Conservation (phyloP, 1,140 invertebrate species). For the Drosophila santomea region DNA sequence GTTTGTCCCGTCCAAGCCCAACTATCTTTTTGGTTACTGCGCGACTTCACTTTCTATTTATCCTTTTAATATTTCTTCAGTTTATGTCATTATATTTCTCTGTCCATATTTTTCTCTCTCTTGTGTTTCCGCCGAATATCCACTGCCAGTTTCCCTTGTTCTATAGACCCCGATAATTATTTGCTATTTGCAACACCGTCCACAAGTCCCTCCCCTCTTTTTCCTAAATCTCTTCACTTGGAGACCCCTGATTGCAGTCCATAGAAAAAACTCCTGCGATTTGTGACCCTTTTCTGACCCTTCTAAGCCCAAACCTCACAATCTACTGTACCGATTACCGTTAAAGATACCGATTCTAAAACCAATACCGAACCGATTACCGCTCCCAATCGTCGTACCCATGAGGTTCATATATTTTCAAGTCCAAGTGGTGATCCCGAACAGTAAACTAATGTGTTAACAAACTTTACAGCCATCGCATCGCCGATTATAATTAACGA, state of each 20-base stretch:
- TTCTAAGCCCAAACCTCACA: slow-evolving; percentile 10
- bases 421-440: slow-evolving; percentile 55
- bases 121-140: slow-evolving; percentile 29
- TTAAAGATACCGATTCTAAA: background rate
- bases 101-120: slow-evolving; percentile 31
- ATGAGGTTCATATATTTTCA: slow-evolving; percentile 56
- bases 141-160: slow-evolving; percentile 29
- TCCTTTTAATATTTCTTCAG: slow-evolving; percentile 40
- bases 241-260: slow-evolving; percentile 26
- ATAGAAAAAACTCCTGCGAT: slow-evolving; percentile 12
- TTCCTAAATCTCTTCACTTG: slow-evolving; percentile 34
- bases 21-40: slow-evolving; percentile 45
- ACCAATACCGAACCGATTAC: slow-evolving; percentile 20
- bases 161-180: slow-evolving; percentile 17
- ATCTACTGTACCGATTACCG: slow-evolving; percentile 21
- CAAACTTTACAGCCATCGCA: slow-evolving; percentile 64
- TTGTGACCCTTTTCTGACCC: slow-evolving; percentile 43
- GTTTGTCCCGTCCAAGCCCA: slow-evolving; percentile 23
- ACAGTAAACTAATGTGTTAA: slow-evolving; percentile 69
- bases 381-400: slow-evolving; percentile 59
- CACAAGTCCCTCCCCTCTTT: slow-evolving; percentile 18
- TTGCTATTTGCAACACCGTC: slow-evolving; percentile 35
- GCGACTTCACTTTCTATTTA: slow-evolving; percentile 46
- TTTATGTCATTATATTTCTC: slow-evolving; percentile 35
- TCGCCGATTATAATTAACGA: slow-evolving; percentile 49